A percentile compares a stretch with the other conserved stretches of the same genome.
These are phyloP conservation scores for Neodontobutis hainanensis DNA, from an alignment of 2,113 vertebrate species.

Conservation along the genomic window DNA sequence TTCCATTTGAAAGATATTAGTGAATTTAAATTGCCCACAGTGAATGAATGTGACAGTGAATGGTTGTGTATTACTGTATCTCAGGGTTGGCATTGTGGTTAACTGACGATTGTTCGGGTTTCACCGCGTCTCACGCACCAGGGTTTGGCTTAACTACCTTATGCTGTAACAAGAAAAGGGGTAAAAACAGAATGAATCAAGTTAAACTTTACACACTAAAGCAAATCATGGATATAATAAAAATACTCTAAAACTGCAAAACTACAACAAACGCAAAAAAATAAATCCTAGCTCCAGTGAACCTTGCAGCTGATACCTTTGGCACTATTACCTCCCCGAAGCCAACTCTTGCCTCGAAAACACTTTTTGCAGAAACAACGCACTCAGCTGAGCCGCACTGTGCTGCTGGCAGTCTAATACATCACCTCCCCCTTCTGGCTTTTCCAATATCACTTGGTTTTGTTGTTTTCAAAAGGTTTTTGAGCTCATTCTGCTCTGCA, in stretches of 20 bases:
- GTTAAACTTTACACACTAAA: background rate
- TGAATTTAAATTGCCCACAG: too few species aligned
- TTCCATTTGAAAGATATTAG: too few species aligned
- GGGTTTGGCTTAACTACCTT: background rate
- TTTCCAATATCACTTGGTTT: slow-evolving; percentile 48
- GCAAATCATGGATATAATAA: too few species aligned
- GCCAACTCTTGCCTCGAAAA: slow-evolving; percentile 29
- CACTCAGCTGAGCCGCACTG: slow-evolving; percentile 22
- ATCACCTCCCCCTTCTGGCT: slow-evolving; percentile 48
- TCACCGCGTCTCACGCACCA: too few species aligned
- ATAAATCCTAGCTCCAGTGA: background rate
- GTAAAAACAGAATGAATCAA: slow-evolving; percentile 31
- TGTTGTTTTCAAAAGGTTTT: slow-evolving; percentile 49
- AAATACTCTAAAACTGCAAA: background rate
- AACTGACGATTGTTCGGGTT: too few species aligned
- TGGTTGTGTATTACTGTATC: too few species aligned
- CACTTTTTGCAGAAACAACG: slow-evolving; percentile 15
- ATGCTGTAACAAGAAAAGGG: background rate
- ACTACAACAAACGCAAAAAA: background rate
- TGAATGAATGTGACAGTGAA: too few species aligned
- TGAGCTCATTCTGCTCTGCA: slow-evolving; percentile 29
- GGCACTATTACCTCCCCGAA: slow-evolving; percentile 24
- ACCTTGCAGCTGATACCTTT: slow-evolving; percentile 14
- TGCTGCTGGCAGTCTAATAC: slow-evolving; percentile 46
- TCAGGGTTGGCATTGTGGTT: too few species aligned